Evolutionary conservation across 1,140 invertebrate species (phyloP).

Genomic region (Maniola jurtina): DNA sequence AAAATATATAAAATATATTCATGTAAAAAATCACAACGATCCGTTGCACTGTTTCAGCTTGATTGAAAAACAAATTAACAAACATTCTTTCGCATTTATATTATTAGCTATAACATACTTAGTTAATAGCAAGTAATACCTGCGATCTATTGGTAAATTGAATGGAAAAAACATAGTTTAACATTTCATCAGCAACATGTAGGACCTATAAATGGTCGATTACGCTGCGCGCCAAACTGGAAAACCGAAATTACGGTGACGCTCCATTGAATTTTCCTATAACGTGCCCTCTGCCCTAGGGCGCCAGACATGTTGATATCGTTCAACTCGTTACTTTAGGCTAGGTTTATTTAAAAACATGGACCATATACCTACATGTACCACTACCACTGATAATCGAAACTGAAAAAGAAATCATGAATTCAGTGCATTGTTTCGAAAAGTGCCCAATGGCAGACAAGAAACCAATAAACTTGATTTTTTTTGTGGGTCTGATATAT

Average conservation of each 20-base stretch:
- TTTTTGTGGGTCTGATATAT: too few relatives aligned
- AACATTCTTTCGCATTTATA: too few relatives aligned
- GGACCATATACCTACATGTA: not conserved
- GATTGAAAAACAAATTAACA: too few relatives aligned
- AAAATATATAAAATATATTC: too few relatives aligned
- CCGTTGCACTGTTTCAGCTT: too few relatives aligned
- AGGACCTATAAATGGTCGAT: conserved; percentile 35
- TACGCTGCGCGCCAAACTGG: conserved; percentile 59
- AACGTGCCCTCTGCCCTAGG: conserved; percentile 42
- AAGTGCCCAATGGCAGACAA: too few relatives aligned
- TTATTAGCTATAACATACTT: too few relatives aligned
- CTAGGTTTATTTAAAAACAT: conserved; percentile 4
- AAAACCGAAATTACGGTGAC: conserved; percentile 69
- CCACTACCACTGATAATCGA: not conserved
- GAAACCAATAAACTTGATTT: too few relatives aligned
- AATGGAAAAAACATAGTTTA: not conserved
- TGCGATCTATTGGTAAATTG: not conserved
- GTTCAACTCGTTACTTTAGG: conserved; percentile 7
- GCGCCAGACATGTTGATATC: conserved; percentile 21
- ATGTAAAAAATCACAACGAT: too few relatives aligned
- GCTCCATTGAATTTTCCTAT: conserved; percentile 68
- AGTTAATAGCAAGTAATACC: too few relatives aligned
- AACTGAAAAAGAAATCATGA: not conserved
- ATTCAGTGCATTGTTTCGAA: too few relatives aligned
- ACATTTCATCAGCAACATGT: not conserved